These are phyloP conservation scores for Oreamnos americanus DNA, from an alignment of 2,113 vertebrate species.

Conservation along the genomic window DNA sequence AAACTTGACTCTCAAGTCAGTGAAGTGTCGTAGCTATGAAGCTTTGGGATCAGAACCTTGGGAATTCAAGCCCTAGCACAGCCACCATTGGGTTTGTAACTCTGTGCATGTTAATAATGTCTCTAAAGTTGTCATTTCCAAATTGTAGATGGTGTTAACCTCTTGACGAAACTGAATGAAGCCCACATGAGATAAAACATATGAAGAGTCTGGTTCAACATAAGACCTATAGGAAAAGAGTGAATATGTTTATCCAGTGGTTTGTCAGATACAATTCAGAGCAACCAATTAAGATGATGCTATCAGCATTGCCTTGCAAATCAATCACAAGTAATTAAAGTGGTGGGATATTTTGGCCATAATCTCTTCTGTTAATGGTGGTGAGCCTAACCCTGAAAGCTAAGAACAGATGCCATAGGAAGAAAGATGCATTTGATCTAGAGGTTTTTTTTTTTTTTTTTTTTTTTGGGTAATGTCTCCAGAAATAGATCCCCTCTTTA, in stretches of 20 bases:
- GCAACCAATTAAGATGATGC: conserved; percentile 30
- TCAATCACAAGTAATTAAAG: conserved; percentile 32
- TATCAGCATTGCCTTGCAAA: conserved; percentile 16
- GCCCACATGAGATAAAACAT: neutral
- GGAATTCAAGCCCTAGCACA: neutral
- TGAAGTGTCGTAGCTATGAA: neutral
- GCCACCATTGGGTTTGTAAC: neutral
- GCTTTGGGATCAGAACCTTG: neutral
- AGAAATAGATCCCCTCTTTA: neutral
- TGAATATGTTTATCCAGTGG: neutral
- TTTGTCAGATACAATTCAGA: conserved; percentile 29
- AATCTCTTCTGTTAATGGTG: neutral
- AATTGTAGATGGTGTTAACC: neutral
- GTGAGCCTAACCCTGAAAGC: neutral
- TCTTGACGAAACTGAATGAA: neutral
- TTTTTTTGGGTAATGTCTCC: neutral
- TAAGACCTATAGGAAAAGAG: neutral
- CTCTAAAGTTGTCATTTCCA: neutral
- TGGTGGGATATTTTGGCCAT: neutral
- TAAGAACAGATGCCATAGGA: neutral
- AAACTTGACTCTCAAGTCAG: neutral
- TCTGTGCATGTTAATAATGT: neutral
- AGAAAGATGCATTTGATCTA: neutral
- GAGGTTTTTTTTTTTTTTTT: neutral
- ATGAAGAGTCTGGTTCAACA: neutral